These are phyloP conservation scores for Zaprionus bogoriensis DNA, from an alignment of 2,888 invertebrate genomes.

Conservation along the genomic window DNA sequence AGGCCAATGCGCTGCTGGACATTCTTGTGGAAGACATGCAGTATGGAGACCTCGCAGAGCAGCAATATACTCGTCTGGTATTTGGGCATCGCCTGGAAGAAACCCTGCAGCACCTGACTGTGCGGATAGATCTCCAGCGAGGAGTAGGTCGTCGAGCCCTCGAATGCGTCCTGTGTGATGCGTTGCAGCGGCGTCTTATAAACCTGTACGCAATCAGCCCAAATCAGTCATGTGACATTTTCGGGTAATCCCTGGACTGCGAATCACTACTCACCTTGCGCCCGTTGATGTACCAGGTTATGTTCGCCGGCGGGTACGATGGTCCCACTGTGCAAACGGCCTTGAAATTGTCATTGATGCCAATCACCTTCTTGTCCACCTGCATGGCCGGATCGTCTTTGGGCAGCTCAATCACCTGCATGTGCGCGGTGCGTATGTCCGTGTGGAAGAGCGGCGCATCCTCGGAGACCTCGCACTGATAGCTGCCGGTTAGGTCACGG, in stretches of 20 bases:
- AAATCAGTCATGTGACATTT: background rate
- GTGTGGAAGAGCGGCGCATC: constrained; percentile 85
- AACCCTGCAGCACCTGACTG: constrained; percentile 82
- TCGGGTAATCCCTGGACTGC: background rate
- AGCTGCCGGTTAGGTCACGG: constrained; percentile 84
- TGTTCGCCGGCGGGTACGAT: constrained; percentile 85
- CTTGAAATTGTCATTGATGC: constrained; percentile 84
- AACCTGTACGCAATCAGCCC: constrained; percentile 65
- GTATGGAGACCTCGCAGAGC: constrained; percentile 82
- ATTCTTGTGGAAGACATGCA: constrained; percentile 83
- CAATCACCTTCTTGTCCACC: constrained; percentile 84
- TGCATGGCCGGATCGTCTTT: constrained; percentile 84
- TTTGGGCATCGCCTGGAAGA: constrained; percentile 82
- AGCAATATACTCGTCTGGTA: constrained; percentile 81
- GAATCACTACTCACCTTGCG: constrained; percentile 84
- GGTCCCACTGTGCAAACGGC: constrained; percentile 85
- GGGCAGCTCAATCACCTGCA: constrained; percentile 85
- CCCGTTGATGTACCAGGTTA: constrained; percentile 85
- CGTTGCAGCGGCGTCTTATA: constrained; percentile 82
- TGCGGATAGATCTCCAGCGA: constrained; percentile 82
- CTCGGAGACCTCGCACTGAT: constrained; percentile 85
- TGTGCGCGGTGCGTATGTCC: constrained; percentile 84
- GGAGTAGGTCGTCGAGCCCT: constrained; percentile 82
- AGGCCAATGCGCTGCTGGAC: constrained; percentile 81
- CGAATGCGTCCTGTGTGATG: constrained; percentile 81